These are phyloP conservation scores for Lemur catta DNA, from an alignment of 2,797 vertebrate genomes.

Conservation along the genomic window DNA sequence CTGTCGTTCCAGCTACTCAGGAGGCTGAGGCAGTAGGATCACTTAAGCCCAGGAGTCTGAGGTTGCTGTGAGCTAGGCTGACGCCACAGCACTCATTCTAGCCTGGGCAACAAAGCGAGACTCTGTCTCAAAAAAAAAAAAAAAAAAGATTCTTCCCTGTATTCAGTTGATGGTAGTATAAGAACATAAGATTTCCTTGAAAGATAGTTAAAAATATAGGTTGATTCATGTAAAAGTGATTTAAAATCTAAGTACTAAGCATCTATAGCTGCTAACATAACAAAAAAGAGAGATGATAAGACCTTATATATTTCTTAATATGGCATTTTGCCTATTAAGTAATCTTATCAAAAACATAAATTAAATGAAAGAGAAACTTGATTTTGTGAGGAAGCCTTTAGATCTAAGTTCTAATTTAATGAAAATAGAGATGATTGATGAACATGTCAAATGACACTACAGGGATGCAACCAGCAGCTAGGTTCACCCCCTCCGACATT, in stretches of 20 bases:
- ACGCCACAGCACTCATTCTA: too few species aligned
- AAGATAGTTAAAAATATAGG: not conserved
- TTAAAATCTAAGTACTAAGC: not conserved
- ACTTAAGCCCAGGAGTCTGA: too few species aligned
- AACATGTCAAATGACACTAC: not conserved
- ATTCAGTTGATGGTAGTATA: not conserved
- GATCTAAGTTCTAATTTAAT: slow-evolving; percentile 4
- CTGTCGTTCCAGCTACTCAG: too few species aligned
- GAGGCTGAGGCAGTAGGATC: too few species aligned
- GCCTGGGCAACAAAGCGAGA: too few species aligned
- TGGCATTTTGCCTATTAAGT: not conserved
- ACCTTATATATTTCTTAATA: not conserved
- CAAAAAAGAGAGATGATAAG: not conserved
- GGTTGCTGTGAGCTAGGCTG: too few species aligned
- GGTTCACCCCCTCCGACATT: not conserved
- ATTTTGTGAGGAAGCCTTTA: not conserved
- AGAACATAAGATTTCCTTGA: not conserved
- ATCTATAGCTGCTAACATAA: not conserved
- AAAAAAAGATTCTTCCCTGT: not conserved
- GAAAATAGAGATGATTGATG: not conserved
- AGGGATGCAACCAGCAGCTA: not conserved
- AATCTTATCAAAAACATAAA: not conserved
- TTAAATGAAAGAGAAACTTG: not conserved
- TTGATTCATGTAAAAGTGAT: not conserved
- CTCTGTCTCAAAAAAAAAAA: too few species aligned